Evolutionary conservation across 2,797 vertebrate species (phyloP), one percentile per base, ranked within the genome.

Genomic region (Sebastes steindachneri): DNA sequence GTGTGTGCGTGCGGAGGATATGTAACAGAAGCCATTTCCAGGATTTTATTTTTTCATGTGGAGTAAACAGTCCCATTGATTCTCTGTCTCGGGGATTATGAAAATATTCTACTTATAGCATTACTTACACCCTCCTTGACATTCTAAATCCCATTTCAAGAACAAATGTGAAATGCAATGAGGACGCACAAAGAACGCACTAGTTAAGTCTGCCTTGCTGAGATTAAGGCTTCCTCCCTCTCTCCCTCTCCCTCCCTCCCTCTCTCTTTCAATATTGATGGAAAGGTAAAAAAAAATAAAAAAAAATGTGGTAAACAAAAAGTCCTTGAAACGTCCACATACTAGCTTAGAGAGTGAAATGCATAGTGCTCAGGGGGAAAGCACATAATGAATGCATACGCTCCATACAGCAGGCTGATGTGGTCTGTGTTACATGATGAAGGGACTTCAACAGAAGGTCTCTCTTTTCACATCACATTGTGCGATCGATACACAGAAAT

Each of bases 81-180:
- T 93, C 86, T 85, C 88, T 82, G 90, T 89, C 84, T 84, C 63
- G 55, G 77, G 91, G 87, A 93, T 94, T 94, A 93, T 94, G 93
- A 90, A 94, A 94, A 93, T 89, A 90, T 94, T 94, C 86, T 86
- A 91, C 91, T 95, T 90, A 91, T 89, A 84, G 88, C 87, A 89
- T 93, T 93, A 88, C 92, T 94, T 93, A 90, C 86, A 91, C 89
- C 90, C 89, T 95, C 86, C 91, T 94, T 95, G 93, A 96, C 94
- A 94, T 94, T 95, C 78, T 81, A 95, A 96, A 96, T 96, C 95
- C 89, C 83, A 91, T 95, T 95, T 92, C 84, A 90, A 95, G 90
- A 95, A 94, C 93, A 94, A 95, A 95, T 93, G 93, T 93, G 76
- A 80, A 92, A 91, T 80, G 85, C 86, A 93, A 76, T 92, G 85